Base-by-base conservation (phyloP, 1,140 invertebrate species). In the Lasioglossum albipes region DNA sequence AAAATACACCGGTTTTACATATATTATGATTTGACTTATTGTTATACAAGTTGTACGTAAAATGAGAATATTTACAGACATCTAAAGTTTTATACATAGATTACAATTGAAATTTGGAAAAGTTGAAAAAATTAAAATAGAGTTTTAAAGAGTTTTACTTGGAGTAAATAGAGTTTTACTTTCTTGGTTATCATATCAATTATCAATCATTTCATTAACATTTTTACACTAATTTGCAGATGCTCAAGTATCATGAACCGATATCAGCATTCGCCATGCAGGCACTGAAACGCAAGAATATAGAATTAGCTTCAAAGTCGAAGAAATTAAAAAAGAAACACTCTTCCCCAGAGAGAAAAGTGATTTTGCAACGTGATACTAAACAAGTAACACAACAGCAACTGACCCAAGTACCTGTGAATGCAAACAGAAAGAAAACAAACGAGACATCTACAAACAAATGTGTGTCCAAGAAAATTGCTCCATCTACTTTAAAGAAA, bases 261-360 rank as follows among this genome's bases (percentile, higher is more conserved):
- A 0, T 80, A 20, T 89, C 88, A 13, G 87, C 87, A 52, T 89
- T 85, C 49, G 79, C 86, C 12, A 10, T 81, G 22, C 65, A 89
- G 74, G 45, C 76, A 22, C 27, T 41, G 27, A 88, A 87, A 78
- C 77, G 75, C 41, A 88, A 86, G 49, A 84, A 59, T 20, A 4
- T 7, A 22, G 65, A 83, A 70, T 66, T 54, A 31, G 22, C 64
- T 0, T 7, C 12, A 12, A 64, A 61, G 3, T 49, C 65, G n/a
- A 82, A 84, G 64, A 84, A 65, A 52, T 59, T 49, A 12, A 86
- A 81, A 22, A 79, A 64, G 12, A 86, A 69, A 18, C 54, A 72
- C 20, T 22, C 16, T 6, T 16, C 5, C 4, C 7, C 52, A 7
- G 18, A 20, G 27, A 27, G 49, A 41, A 79, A 1, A n/a, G 4